phyloP scores from a whole-genome alignment of 2,888 invertebrate species.

The Trypoxylon attenuatum region DNA sequence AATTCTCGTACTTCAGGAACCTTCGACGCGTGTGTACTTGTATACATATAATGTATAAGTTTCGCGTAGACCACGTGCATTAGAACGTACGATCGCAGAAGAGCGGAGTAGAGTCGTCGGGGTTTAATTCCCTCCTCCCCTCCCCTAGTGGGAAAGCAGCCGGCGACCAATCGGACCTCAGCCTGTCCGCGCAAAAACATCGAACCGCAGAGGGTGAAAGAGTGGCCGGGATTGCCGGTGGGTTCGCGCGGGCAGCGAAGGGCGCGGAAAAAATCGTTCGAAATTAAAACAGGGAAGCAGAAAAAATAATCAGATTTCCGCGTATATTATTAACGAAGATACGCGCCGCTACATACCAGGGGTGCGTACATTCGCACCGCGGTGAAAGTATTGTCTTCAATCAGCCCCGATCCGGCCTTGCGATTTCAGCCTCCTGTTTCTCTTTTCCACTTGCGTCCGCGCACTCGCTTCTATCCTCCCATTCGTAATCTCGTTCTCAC shows the following conservation, averaged over 20 bases:
- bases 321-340: constrained; percentile 71
- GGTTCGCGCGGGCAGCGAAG: too few species aligned
- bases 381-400: constrained; percentile 65
- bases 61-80: constrained; percentile 45
- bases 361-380: constrained; percentile 33
- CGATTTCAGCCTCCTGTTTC: too few species aligned
- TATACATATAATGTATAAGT: constrained; percentile 43
- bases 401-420: constrained; percentile 57
- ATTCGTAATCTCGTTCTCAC: too few species aligned
- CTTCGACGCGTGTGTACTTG: too few species aligned
- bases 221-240: constrained; percentile 16
- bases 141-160: constrained; percentile 41
- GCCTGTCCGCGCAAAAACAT: constrained; percentile 62
- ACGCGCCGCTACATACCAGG: constrained; percentile 39
- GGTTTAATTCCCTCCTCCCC: constrained; percentile 58
- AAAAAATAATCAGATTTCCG: constrained; percentile 73
- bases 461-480: too few species aligned
- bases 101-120: constrained; percentile 51
- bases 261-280: constrained; percentile 60
- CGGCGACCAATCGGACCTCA: constrained; percentile 63
- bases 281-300: constrained; percentile 71
- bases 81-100: constrained; percentile 43
- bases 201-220: constrained; percentile 49
- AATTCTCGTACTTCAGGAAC: too few species aligned
- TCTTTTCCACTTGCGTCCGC: too few species aligned